phyloP scores from a whole-genome alignment of 2,888 invertebrate species.

The Podabrus alpinus region DNA sequence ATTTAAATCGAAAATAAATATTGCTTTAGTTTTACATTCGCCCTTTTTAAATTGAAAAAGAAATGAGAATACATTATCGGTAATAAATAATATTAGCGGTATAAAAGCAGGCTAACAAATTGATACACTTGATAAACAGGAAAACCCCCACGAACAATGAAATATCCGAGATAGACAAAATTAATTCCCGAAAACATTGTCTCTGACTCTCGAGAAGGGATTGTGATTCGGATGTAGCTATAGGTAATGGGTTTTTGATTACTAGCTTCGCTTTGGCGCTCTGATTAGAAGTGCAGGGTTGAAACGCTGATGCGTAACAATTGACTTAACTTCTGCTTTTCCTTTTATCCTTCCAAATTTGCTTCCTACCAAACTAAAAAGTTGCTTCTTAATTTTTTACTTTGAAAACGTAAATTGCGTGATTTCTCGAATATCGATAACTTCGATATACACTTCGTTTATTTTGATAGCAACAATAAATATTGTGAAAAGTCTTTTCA shows the following conservation, averaged over 20 bases:
- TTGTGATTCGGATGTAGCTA: slow-evolving; percentile 31
- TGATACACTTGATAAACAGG: slow-evolving; percentile 30
- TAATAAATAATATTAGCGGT: slow-evolving; percentile 29
- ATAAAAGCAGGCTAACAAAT: slow-evolving; percentile 36
- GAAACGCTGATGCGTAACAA: slow-evolving; percentile 43
- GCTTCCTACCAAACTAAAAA: slow-evolving; percentile 24
- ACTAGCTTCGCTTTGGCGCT: slow-evolving; percentile 40
- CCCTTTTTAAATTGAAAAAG: background rate
- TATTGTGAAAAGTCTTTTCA: background rate
- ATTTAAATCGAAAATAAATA: slow-evolving; percentile 43
- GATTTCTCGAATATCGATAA: background rate
- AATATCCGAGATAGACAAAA: slow-evolving; percentile 34
- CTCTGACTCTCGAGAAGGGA: slow-evolving; percentile 28
- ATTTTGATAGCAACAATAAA: background rate
- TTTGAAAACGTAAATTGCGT: background rate
- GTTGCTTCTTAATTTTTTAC: slow-evolving; percentile 20
- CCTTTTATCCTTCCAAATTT: slow-evolving; percentile 35
- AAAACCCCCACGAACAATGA: slow-evolving; percentile 32
- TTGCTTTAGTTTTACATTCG: slow-evolving; percentile 16
- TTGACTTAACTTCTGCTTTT: slow-evolving; percentile 41
- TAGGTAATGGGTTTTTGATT: slow-evolving; percentile 52
- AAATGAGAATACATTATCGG: background rate
- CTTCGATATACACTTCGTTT: background rate
- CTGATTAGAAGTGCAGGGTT: slow-evolving; percentile 39
- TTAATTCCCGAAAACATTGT: slow-evolving; percentile 35